Evolutionary conservation across 2,888 invertebrate species (phyloP).

Genomic region (Gastrophysa polygoni): DNA sequence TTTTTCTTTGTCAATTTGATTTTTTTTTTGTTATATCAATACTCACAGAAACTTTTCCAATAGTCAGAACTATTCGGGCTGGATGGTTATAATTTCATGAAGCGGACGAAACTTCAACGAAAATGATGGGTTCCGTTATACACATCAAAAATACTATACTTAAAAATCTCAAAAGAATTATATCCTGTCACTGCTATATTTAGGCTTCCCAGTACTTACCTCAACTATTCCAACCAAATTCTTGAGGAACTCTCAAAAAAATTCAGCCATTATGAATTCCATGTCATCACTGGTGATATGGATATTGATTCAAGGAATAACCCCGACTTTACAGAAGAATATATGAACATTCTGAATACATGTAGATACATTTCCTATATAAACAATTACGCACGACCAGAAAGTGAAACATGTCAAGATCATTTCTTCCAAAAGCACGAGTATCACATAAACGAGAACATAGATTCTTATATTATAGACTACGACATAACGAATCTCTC

Average conservation of each 20-base stretch:
- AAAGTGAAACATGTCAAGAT: slow-evolving; percentile 14
- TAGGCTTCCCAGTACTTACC: slow-evolving; percentile 15
- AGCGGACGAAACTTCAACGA: slow-evolving; percentile 2
- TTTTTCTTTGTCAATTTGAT: too few species aligned
- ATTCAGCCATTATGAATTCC: slow-evolving; percentile 3
- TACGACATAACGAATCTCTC: too few species aligned
- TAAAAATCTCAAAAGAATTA: slow-evolving; percentile 9
- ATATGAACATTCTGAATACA: slow-evolving; percentile 5
- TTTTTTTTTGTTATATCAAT: slow-evolving; percentile 10
- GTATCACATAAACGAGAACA: too few species aligned
- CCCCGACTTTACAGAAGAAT: slow-evolving; percentile 10
- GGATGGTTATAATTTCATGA: slow-evolving; percentile 2
- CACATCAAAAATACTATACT: not conserved
- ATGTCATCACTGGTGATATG: not conserved
- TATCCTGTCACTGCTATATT: slow-evolving; percentile 9
- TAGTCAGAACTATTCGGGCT: slow-evolving; percentile 1
- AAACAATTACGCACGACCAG: slow-evolving; percentile 8
- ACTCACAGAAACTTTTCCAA: slow-evolving; percentile 9
- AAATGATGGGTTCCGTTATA: slow-evolving; percentile 7
- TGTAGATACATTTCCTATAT: slow-evolving; percentile 9
- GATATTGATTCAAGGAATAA: slow-evolving; percentile 8
- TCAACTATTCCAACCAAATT: not conserved
- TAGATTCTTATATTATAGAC: too few species aligned
- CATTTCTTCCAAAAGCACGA: too few species aligned
- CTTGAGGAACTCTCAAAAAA: slow-evolving; percentile 1